A percentile compares a stretch with the other conserved stretches of the same genome.
phyloP scores from a whole-genome alignment of 2,888 invertebrate species.

The Drosophila phalerata region DNA sequence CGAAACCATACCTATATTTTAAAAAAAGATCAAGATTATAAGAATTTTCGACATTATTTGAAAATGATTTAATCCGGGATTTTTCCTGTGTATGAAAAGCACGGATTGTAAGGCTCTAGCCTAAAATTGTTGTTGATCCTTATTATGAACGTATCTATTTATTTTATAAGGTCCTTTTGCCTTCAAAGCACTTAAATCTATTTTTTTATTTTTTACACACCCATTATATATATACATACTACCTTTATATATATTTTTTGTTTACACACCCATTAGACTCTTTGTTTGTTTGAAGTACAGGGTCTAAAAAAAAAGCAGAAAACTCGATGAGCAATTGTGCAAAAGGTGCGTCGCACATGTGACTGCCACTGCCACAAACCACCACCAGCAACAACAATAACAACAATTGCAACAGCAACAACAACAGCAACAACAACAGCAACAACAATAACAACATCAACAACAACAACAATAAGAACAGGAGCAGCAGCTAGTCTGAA shows the following conservation, averaged over 20 bases:
- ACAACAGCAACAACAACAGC: conserved; percentile 38
- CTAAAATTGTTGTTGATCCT: neutral
- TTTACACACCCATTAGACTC: neutral
- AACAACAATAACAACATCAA: conserved; percentile 32
- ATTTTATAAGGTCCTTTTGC: too few relatives aligned
- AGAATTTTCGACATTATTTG: too few relatives aligned
- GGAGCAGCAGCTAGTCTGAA: conserved; percentile 52
- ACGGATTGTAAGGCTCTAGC: too few relatives aligned
- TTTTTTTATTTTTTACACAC: too few relatives aligned
- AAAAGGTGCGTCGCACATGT: conserved; percentile 77
- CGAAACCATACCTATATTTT: too few relatives aligned
- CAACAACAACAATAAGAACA: conserved; percentile 36
- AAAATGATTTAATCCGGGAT: too few relatives aligned
- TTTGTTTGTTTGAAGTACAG: neutral
- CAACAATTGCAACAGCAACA: conserved; percentile 45
- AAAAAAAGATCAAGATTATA: too few relatives aligned
- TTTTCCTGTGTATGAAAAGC: too few relatives aligned
- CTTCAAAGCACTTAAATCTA: too few relatives aligned
- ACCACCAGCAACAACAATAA: conserved; percentile 50
- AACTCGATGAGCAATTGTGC: conserved; percentile 59
- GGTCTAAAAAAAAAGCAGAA: conserved; percentile 3
- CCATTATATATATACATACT: too few relatives aligned
- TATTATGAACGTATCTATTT: neutral
- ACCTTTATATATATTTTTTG: neutral
- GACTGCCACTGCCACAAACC: conserved; percentile 63